A percentile compares a stretch with the other conserved stretches of the same genome.
These are phyloP conservation scores for Proteles cristata DNA, from an alignment of 2,113 vertebrate genomes.

Conservation along the genomic window DNA sequence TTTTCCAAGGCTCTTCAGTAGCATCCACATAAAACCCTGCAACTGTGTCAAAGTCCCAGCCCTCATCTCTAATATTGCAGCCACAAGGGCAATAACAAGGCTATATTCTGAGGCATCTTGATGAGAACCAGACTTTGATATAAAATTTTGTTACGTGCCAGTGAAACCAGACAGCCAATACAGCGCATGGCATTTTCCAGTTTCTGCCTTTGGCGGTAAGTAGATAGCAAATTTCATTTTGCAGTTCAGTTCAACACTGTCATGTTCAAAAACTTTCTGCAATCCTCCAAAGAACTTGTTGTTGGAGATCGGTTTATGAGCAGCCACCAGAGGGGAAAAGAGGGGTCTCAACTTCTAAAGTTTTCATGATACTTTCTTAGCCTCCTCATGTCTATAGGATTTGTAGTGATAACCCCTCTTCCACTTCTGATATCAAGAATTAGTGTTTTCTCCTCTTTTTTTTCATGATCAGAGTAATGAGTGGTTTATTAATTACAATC, in stretches of 20 bases:
- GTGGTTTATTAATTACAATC: not conserved
- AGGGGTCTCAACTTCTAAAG: not conserved
- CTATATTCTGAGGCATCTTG: not conserved
- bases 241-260: slow-evolving; percentile 81
- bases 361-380: not conserved
- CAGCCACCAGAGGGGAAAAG: not conserved
- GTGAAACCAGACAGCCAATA: not conserved
- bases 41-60: not conserved
- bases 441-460: not conserved
- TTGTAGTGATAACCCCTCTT: not conserved
- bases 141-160: not conserved
- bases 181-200: not conserved
- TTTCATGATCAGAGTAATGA: not conserved
- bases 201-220: not conserved
- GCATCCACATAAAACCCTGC: not conserved
- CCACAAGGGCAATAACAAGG: not conserved
- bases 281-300: slow-evolving; percentile 94
- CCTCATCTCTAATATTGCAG: not conserved
- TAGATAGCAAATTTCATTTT: not conserved
- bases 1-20: not conserved
- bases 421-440: not conserved
- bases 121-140: not conserved
- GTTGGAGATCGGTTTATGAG: slow-evolving; percentile 90
- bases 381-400: not conserved
- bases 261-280: slow-evolving; percentile 97